Percentiles rank a stretch among this genome's conserved stretches.
phyloP scores from a whole-genome alignment of 2,113 vertebrate genomes.

The Sylvilagus bachmani region DNA sequence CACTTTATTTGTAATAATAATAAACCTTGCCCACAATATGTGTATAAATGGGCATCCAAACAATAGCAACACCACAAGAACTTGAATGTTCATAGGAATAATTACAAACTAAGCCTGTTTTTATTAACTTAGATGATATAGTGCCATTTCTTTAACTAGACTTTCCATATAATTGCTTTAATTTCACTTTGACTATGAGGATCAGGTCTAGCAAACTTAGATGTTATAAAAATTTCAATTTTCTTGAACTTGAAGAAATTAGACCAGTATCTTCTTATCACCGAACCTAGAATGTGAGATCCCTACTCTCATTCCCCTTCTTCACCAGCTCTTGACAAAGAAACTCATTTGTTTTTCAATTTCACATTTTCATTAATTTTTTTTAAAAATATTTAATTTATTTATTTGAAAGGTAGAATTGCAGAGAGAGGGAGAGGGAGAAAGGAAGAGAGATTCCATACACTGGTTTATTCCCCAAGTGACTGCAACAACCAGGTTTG shows the following conservation, averaged over 20 bases:
- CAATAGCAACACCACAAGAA: neutral
- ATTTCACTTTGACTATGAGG: neutral
- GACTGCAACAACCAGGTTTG: too few relatives aligned
- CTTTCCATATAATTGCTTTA: slow-evolving; percentile 40
- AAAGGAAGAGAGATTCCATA: too few relatives aligned
- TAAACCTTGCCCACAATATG: neutral
- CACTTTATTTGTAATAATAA: neutral
- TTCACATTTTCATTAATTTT: neutral
- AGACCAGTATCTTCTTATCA: neutral
- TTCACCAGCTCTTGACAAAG: neutral
- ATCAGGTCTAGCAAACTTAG: neutral
- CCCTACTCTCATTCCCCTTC: neutral
- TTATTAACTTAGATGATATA: slow-evolving; percentile 41
- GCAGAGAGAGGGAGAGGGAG: too few relatives aligned
- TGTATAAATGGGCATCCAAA: neutral
- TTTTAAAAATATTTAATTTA: too few relatives aligned
- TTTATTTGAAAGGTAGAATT: too few relatives aligned
- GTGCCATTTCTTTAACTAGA: neutral
- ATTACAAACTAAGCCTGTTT: neutral
- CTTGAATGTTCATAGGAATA: neutral
- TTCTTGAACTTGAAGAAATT: neutral
- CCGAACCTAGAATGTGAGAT: neutral
- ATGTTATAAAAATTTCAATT: neutral
- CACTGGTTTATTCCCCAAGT: too few relatives aligned
- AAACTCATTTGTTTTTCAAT: slow-evolving; percentile 18